A percentile compares a stretch with the other conserved stretches of the same genome.
Conservation (phyloP, 2,113 vertebrate species). For the Cochlearius cochlearius region DNA sequence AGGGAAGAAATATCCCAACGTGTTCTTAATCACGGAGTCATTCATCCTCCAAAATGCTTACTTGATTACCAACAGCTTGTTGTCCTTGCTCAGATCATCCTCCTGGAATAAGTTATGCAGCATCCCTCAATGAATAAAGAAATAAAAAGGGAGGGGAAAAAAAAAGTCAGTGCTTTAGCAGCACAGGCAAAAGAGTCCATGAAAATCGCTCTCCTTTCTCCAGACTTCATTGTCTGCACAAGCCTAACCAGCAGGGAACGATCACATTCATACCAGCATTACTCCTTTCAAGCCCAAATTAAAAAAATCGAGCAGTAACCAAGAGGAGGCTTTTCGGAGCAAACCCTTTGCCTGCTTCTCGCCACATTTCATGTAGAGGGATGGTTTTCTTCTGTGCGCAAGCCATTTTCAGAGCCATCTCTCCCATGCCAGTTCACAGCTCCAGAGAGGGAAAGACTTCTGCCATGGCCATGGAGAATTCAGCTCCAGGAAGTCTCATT, state of each 20-base stretch:
- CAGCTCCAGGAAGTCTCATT: neutral
- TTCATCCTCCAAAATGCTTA: neutral
- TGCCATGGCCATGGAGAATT: neutral
- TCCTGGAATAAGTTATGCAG: neutral
- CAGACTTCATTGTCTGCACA: neutral
- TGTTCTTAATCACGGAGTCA: neutral
- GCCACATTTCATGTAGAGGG: neutral
- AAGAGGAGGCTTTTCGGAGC: neutral
- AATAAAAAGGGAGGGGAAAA: neutral
- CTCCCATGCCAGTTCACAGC: neutral
- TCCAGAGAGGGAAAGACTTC: neutral
- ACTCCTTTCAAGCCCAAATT: neutral
- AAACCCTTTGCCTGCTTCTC: neutral
- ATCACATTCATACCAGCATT: fast-evolving
- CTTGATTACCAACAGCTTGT: neutral
- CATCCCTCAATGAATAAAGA: neutral
- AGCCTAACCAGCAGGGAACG: neutral
- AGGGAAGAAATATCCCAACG: neutral
- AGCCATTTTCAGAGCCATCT: neutral
- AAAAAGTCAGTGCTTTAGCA: neutral
- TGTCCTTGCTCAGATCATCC: neutral
- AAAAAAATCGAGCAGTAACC: neutral
- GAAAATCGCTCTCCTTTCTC: neutral
- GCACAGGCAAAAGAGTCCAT: neutral
- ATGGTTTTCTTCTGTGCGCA: neutral